phyloP scores from a whole-genome alignment of 2,888 invertebrate genomes.

The Eilema griseolum region DNA sequence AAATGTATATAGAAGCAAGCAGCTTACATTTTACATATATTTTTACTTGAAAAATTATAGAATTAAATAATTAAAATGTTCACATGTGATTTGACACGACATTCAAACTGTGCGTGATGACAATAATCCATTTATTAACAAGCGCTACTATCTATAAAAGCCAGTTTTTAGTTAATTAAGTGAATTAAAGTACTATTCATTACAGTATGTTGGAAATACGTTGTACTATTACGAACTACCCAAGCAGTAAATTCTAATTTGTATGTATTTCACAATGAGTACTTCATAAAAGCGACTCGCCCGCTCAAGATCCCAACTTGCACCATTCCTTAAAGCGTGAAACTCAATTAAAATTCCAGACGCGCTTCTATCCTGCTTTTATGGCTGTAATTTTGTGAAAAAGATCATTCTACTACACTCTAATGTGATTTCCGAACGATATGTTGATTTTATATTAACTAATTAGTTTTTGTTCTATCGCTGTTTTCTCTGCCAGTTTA shows the following conservation, averaged over 20 bases:
- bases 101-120: neutral
- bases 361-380: constrained; percentile 66
- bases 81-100: constrained; percentile 1
- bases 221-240: neutral
- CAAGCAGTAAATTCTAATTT: neutral
- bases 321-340: constrained; percentile 53
- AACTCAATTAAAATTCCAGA: constrained; percentile 81
- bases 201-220: neutral
- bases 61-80: neutral
- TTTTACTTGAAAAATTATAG: neutral
- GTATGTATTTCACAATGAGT: neutral
- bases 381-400: constrained; percentile 70
- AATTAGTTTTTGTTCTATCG: constrained; percentile 40
- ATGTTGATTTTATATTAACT: constrained; percentile 54
- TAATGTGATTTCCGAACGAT: constrained; percentile 39
- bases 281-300: neutral
- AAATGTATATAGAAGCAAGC: too few relatives aligned
- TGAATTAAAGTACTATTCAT: neutral
- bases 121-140: neutral
- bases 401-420: constrained; percentile 56
- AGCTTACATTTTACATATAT: neutral
- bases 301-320: constrained; percentile 38
- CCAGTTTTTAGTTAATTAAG: neutral
- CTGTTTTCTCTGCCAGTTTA: neutral
- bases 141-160: neutral